Evolutionary conservation across 2,797 vertebrate genomes (phyloP).

Genomic region (Sebastes kiyomatsui): DNA sequence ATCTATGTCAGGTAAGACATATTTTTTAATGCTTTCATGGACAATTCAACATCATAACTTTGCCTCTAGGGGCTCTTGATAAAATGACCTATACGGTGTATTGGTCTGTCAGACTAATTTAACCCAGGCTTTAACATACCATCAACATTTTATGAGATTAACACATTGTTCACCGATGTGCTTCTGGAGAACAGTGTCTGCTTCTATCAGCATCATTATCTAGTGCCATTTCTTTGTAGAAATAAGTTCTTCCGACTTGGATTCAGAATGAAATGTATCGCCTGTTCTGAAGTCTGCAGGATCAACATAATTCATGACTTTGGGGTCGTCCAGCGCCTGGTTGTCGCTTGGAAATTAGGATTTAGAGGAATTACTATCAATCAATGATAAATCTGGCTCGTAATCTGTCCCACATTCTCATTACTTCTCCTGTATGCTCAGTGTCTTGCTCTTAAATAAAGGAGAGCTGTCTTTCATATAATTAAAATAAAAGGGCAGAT

Average conservation of each 20-base stretch:
- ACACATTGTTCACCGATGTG: background rate
- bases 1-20: constrained; percentile 30
- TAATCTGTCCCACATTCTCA: background rate
- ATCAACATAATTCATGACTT: constrained; percentile 35
- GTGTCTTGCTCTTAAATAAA: background rate
- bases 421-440: background rate
- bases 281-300: background rate
- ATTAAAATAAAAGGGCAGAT: constrained; percentile 32
- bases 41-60: constrained; percentile 37
- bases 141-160: constrained; percentile 11
- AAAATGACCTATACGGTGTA: constrained; percentile 14
- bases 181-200: background rate
- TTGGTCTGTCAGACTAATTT: constrained; percentile 17
- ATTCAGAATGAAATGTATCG: constrained; percentile 11
- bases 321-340: background rate
- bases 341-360: constrained; percentile 22
- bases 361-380: constrained; percentile 42
- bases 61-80: constrained; percentile 8
- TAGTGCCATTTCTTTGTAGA: constrained; percentile 2
- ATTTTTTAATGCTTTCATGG: constrained; percentile 35
- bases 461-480: background rate
- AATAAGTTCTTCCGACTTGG: constrained; percentile 2
- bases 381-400: constrained; percentile 23
- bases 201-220: background rate
- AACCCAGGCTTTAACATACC: constrained; percentile 5